Conservation (phyloP, 2,888 invertebrate species). For the Acrobasis suavella region DNA sequence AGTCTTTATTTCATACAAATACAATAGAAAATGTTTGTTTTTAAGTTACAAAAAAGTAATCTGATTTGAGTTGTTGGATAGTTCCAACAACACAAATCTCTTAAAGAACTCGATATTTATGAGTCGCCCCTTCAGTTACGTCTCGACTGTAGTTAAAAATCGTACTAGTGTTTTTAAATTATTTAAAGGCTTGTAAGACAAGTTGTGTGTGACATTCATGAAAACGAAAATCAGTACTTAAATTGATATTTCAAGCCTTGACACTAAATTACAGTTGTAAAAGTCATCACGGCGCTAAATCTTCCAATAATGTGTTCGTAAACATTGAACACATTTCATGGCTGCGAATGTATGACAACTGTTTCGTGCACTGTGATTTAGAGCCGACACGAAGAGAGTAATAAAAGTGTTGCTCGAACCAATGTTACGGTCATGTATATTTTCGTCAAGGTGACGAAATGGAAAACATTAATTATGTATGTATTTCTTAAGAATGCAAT, state of each 20-base stretch:
- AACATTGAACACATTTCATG: slow-evolving; percentile 9
- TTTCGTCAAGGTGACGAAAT: slow-evolving; percentile 1
- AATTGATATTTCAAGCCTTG: slow-evolving; percentile 2
- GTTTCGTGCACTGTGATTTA: slow-evolving; percentile 22
- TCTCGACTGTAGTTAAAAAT: too few species aligned
- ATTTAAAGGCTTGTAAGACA: too few species aligned
- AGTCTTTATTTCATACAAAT: too few species aligned
- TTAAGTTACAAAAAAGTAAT: too few species aligned
- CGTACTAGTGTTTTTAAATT: too few species aligned
- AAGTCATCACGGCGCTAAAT: slow-evolving; percentile 2
- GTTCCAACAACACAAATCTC: too few species aligned
- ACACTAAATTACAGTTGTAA: not conserved
- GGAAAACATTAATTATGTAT: not conserved
- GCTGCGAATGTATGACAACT: slow-evolving; percentile 12
- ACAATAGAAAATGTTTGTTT: too few species aligned
- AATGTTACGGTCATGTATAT: not conserved
- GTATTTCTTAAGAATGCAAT: too few species aligned
- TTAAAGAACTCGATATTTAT: too few species aligned
- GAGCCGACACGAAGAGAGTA: slow-evolving; percentile 8
- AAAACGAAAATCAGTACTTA: not conserved
- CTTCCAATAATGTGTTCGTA: slow-evolving; percentile 5
- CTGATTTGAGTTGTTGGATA: too few species aligned
- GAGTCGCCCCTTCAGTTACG: too few species aligned
- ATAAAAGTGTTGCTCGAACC: slow-evolving; percentile 11
- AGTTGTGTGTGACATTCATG: too few species aligned